phyloP scores from a whole-genome alignment of 2,797 vertebrate species.

The Centropyge bicolor region DNA sequence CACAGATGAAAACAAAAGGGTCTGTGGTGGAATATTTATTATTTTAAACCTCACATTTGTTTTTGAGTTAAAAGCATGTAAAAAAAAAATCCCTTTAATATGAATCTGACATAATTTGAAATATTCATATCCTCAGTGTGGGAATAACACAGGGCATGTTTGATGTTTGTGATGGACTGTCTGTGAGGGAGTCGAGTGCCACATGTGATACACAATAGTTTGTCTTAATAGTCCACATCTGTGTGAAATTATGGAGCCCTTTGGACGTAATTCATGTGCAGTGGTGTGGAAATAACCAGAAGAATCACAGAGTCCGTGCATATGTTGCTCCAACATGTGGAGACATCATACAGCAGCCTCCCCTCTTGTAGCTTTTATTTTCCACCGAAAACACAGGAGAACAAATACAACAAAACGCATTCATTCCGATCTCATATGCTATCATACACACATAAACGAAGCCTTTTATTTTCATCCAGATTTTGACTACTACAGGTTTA shows the following conservation, averaged over 20 bases:
- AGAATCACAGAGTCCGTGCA: conserved; percentile 29
- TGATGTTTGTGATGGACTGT: conserved; percentile 56
- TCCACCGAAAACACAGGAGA: too few relatives aligned
- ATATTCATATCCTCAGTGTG: conserved; percentile 32
- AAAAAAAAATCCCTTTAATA: conserved; percentile 22
- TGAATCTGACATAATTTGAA: conserved; percentile 30
- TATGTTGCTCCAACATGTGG: conserved; percentile 15
- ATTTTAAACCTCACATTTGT: conserved; percentile 32
- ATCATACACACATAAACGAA: not conserved
- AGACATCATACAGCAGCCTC: not conserved
- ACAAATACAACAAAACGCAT: too few relatives aligned
- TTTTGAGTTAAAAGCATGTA: conserved; percentile 24
- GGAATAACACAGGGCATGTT: conserved; percentile 39
- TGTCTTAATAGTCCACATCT: conserved; percentile 66
- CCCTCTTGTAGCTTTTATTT: not conserved
- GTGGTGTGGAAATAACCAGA: conserved; percentile 47
- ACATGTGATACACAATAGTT: conserved; percentile 51
- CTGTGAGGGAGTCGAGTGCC: conserved; percentile 31
- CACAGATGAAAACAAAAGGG: conserved; percentile 20
- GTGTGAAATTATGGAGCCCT: conserved; percentile 59
- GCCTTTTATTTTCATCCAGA: not conserved
- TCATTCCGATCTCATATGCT: too few relatives aligned
- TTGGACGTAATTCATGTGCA: conserved; percentile 53
- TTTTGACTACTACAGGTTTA: not conserved
- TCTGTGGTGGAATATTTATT: conserved; percentile 31